These are phyloP conservation scores for Capitulum mitella DNA, from an alignment of 2,888 invertebrate genomes.

Conservation along the genomic window DNA sequence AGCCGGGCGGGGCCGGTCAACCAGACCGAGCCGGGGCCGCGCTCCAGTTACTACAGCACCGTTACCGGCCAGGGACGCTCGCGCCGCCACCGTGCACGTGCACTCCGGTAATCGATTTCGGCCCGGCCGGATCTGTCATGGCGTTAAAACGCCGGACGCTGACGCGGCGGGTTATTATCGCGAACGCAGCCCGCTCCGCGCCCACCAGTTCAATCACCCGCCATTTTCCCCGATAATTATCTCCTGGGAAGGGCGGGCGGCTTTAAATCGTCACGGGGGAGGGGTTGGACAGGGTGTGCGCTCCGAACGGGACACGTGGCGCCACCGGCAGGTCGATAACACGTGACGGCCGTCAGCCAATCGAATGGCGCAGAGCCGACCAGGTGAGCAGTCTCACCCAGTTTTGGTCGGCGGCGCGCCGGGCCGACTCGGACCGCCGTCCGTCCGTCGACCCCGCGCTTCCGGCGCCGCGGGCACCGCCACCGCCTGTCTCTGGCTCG, in stretches of 20 bases:
- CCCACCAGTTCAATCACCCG: constrained; percentile 4
- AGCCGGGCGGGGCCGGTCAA: not conserved
- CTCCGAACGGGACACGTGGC: not conserved
- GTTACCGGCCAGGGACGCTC: not conserved
- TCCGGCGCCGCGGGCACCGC: not conserved
- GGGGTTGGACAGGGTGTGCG: not conserved
- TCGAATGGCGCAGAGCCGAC: not conserved
- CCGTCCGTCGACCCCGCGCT: not conserved
- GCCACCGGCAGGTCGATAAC: not conserved
- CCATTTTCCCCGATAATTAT: not conserved
- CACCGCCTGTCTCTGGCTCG: too few species aligned
- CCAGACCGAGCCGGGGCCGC: not conserved
- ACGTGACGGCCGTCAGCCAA: constrained; percentile 2
- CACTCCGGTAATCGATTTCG: not conserved
- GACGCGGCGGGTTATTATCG: not conserved
- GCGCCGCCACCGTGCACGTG: not conserved
- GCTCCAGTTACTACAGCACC: not conserved
- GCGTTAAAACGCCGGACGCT: not conserved
- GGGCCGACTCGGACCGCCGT: not conserved
- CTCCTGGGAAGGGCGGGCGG: not conserved
- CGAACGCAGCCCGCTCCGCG: not conserved
- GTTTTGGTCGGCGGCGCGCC: not conserved
- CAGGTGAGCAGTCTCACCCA: not conserved
- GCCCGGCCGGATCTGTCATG: not conserved
- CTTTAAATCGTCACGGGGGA: not conserved